A percentile compares a stretch with the other conserved stretches of the same genome.
Conservation (phyloP, 1,140 invertebrate genomes). For the Stegodyphus mimosarum region DNA sequence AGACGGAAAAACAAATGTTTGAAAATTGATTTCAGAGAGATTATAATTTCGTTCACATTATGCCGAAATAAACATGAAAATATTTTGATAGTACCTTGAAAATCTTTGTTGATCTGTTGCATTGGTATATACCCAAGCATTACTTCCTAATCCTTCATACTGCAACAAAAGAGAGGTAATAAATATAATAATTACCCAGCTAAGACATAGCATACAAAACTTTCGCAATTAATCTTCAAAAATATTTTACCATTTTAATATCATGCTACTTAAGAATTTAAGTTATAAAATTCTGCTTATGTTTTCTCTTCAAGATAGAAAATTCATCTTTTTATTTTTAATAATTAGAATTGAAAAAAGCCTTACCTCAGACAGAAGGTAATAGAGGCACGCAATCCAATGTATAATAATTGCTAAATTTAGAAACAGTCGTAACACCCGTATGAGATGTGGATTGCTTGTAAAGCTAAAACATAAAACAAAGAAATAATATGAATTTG, state of each 20-base stretch:
- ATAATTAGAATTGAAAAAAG: neutral
- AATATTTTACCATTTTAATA: too few relatives aligned
- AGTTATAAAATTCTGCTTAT: too few relatives aligned
- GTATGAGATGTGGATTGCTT: constrained; percentile 58
- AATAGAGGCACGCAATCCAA: constrained; percentile 61
- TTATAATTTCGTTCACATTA: too few relatives aligned
- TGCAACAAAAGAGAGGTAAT: neutral
- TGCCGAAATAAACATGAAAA: too few relatives aligned
- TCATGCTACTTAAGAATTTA: too few relatives aligned
- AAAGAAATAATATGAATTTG: neutral
- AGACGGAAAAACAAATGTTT: too few relatives aligned
- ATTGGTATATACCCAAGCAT: constrained; percentile 59
- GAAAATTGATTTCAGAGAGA: too few relatives aligned
- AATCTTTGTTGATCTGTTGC: constrained; percentile 44
- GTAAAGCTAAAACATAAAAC: constrained; percentile 45
- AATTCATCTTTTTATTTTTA: neutral
- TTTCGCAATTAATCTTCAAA: too few relatives aligned
- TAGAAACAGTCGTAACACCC: constrained; percentile 46
- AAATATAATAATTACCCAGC: too few relatives aligned
- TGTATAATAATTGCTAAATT: constrained; percentile 58
- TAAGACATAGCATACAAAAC: too few relatives aligned
- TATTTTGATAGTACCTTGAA: constrained; percentile 28
- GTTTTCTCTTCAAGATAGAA: too few relatives aligned
- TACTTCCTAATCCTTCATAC: constrained; percentile 60
- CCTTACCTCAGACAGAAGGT: constrained; percentile 57